Percentiles rank a stretch among this genome's conserved stretches.
Evolutionary conservation across 2,888 invertebrate genomes (phyloP).

Genomic region (Rapana venosa): DNA sequence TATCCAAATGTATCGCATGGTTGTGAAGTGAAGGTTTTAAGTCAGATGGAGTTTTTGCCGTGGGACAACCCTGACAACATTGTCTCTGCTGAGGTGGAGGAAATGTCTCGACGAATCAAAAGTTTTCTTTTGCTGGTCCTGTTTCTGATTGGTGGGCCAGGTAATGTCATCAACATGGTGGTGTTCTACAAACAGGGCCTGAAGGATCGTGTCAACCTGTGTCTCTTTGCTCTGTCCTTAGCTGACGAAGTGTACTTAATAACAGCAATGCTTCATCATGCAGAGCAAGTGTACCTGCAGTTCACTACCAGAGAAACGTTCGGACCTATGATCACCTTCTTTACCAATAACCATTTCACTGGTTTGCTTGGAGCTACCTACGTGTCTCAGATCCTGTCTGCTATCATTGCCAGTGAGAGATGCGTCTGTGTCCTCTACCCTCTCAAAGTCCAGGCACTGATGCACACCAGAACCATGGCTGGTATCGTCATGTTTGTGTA

Average conservation of each 20-base stretch:
- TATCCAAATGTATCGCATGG: neutral
- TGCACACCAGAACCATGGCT: slow-evolving; percentile 9
- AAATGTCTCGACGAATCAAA: neutral
- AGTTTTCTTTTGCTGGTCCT: neutral
- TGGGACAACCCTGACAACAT: slow-evolving; percentile 23
- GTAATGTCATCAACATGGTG: slow-evolving; percentile 24
- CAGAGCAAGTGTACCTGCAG: neutral
- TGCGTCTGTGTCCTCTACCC: slow-evolving; percentile 18
- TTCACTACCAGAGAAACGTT: neutral
- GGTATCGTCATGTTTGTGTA: neutral
- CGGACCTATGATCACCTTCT: neutral
- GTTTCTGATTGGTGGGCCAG: slow-evolving; percentile 27
- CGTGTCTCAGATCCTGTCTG: slow-evolving; percentile 5
- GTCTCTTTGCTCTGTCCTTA: slow-evolving; percentile 22
- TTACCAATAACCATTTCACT: neutral
- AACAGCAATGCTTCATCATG: neutral
- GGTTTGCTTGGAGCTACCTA: neutral
- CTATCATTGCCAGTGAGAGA: slow-evolving; percentile 14
- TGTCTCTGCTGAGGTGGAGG: neutral
- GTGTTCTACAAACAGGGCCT: slow-evolving; percentile 29
- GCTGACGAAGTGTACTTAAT: slow-evolving; percentile 12
- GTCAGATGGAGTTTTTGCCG: neutral
- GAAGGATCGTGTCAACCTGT: slow-evolving; percentile 25
- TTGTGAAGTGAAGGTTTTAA: neutral
- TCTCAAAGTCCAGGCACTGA: slow-evolving; percentile 7